Percentiles rank a stretch among this genome's conserved stretches.
Evolutionary conservation across 37 sponge, comb jelly and placozoan genomes (phyloP).

Genomic region (Crambe crambe): DNA sequence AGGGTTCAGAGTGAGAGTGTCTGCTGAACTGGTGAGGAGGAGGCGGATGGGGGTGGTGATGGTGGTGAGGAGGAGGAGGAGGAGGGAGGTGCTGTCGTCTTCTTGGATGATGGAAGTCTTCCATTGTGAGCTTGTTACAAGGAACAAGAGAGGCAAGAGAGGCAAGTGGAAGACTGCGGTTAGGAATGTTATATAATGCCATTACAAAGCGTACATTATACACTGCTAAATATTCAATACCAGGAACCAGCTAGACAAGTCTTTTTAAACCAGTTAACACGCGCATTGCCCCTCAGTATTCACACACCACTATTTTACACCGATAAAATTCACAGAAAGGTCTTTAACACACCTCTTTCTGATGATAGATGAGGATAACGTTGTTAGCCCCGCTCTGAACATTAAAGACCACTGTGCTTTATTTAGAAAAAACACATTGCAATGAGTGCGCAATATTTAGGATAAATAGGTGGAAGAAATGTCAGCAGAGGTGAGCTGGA

Average conservation of each 20-base stretch:
- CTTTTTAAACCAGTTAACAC: too few relatives aligned
- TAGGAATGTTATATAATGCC: too few relatives aligned
- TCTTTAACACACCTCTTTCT: not conserved
- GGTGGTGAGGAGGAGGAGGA: not conserved
- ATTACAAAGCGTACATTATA: too few relatives aligned
- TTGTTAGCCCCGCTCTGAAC: not conserved
- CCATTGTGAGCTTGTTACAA: not conserved
- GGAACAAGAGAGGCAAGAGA: too few relatives aligned
- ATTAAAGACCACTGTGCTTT: not conserved
- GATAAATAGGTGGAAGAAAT: not conserved
- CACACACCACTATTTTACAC: too few relatives aligned
- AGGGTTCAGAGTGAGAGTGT: not conserved
- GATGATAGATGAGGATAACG: not conserved
- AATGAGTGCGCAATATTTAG: not conserved
- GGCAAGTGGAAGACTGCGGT: not conserved
- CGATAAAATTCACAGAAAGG: too few relatives aligned
- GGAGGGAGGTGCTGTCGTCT: not conserved
- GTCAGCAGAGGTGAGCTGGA: not conserved
- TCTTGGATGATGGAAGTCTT: not conserved
- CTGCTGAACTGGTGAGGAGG: not conserved
- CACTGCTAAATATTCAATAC: too few relatives aligned
- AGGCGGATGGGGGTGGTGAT: not conserved
- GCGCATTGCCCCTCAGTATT: too few relatives aligned
- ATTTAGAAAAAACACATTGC: not conserved
- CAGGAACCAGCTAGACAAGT: too few relatives aligned